These are phyloP conservation scores for Drosophila leontia DNA, from an alignment of 1,140 invertebrate genomes.

Conservation along the genomic window DNA sequence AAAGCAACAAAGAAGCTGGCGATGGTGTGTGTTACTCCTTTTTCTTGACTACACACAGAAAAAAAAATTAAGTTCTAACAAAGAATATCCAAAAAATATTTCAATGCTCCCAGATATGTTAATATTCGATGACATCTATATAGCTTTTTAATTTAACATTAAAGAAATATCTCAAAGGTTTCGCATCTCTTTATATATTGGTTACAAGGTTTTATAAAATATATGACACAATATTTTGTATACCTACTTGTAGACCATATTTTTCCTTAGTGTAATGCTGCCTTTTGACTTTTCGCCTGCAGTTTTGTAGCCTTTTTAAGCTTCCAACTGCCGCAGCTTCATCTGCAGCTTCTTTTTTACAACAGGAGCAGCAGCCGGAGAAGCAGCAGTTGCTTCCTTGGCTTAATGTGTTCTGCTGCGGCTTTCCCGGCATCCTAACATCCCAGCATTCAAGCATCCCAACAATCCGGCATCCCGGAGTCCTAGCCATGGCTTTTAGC, in stretches of 20 bases:
- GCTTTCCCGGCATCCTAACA: slow-evolving; percentile 19
- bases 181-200: not conserved
- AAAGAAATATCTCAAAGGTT: no score
- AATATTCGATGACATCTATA: not conserved
- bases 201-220: no score
- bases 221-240: not conserved
- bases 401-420: slow-evolving; percentile 69
- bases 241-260: no score
- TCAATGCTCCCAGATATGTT: not conserved
- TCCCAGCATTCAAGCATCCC: not conserved
- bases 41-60: slow-evolving; percentile 1
- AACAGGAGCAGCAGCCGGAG: slow-evolving; percentile 2
- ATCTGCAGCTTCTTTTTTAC: slow-evolving; percentile 43
- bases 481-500: slow-evolving; percentile 23
- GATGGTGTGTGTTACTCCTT: slow-evolving; percentile 19
- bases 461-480: not conserved
- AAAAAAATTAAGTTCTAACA: not conserved
- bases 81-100: not conserved
- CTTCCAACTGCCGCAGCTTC: slow-evolving; percentile 57
- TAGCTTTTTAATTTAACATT: no score
- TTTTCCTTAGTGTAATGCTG: slow-evolving; percentile 15
- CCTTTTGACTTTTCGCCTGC: slow-evolving; percentile 60
- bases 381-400: slow-evolving; percentile 28
- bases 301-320: slow-evolving; percentile 65
- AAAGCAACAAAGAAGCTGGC: slow-evolving; percentile 31